Conservation (phyloP, 1,140 invertebrate genomes). For the Drosophila azteca region DNA sequence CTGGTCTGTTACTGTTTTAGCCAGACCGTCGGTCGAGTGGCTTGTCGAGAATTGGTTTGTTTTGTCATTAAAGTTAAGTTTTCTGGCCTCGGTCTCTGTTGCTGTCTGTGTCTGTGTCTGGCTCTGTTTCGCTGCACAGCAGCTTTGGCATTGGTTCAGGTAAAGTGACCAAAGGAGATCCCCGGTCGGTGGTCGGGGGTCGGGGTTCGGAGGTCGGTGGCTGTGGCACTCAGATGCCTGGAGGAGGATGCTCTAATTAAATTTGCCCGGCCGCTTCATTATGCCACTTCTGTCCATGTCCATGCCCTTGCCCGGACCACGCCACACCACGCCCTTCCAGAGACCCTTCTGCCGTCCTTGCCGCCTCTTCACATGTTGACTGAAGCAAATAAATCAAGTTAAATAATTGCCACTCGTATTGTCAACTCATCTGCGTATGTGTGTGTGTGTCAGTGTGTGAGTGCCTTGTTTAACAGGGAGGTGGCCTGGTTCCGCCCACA, state of each 20-base stretch:
- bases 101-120: no score
- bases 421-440: constrained; percentile 44
- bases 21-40: constrained; percentile 26
- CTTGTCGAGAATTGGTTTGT: constrained; percentile 42
- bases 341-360: background rate
- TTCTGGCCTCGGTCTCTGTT: constrained; percentile 9
- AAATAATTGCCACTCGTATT: constrained; percentile 76
- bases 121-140: background rate
- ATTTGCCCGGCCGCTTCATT: constrained; percentile 67
- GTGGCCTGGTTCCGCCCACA: constrained; percentile 31
- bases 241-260: constrained; percentile 71
- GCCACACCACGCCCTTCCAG: constrained; percentile 1
- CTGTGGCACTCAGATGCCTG: constrained; percentile 64
- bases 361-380: constrained; percentile 50
- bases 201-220: no score
- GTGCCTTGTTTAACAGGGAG: constrained; percentile 37
- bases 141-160: background rate
- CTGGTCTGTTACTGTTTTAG: constrained; percentile 28
- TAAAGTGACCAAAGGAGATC: no score
- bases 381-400: constrained; percentile 77
- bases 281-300: constrained; percentile 31
- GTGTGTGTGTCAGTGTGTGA: constrained; percentile 1
- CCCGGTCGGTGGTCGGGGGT: no score
- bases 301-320: background rate
- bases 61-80: constrained; percentile 70